These are phyloP conservation scores for Apeltes quadracus DNA, from an alignment of 2,113 vertebrate genomes.

Conservation along the genomic window DNA sequence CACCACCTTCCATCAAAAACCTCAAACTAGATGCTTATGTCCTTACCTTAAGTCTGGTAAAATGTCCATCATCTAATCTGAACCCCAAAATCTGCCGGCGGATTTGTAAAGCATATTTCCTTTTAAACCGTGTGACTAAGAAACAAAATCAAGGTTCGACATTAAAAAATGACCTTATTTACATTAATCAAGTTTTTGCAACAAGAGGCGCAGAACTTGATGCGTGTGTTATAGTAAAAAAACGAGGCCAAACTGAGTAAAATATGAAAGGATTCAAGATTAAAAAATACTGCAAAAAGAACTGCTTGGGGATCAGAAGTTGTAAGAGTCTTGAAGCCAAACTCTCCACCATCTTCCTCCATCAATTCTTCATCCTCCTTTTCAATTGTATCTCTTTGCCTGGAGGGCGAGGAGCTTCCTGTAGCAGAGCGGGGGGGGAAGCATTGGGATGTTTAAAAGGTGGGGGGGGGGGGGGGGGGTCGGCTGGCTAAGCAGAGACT, in stretches of 20 bases:
- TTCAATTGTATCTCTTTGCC: conserved; percentile 58
- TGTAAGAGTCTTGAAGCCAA: conserved; percentile 56
- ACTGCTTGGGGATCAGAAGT: background rate
- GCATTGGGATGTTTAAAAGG: conserved; percentile 55
- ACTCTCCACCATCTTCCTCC: conserved; percentile 30
- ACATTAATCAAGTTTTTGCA: background rate
- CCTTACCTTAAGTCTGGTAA: background rate
- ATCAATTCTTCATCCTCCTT: conserved; percentile 38
- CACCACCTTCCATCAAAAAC: background rate
- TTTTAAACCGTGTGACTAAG: no score
- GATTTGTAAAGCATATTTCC: no score
- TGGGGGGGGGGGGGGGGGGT: conserved; percentile 51
- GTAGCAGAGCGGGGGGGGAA: conserved; percentile 49
- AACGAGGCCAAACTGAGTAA: background rate
- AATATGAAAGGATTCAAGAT: background rate
- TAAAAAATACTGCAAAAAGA: background rate
- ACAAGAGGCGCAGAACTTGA: background rate
- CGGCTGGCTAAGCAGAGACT: conserved; percentile 72
- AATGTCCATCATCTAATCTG: background rate
- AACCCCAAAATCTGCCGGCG: background rate
- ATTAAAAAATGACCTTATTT: no score
- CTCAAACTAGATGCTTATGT: background rate
- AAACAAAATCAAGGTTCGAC: no score
- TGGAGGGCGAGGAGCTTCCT: conserved; percentile 66
- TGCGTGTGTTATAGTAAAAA: no score